Conservation (phyloP, 53 echinoderm and acorn worm genomes). For the Antedon mediterranea region DNA sequence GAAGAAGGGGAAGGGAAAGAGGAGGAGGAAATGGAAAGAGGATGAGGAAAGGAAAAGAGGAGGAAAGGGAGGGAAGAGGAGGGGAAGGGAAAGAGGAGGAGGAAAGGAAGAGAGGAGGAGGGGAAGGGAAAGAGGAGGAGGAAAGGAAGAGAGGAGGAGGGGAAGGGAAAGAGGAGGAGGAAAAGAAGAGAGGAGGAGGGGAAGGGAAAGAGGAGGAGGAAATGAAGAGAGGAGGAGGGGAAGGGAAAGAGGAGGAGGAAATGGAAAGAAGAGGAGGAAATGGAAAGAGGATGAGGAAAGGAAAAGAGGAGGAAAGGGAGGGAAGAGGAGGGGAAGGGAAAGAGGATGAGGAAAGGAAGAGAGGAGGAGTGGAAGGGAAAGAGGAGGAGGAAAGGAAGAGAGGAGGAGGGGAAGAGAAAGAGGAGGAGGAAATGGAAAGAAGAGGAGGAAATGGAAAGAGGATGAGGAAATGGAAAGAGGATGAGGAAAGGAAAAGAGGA, state of each 20-base stretch:
- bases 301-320: background rate
- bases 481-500: background rate
- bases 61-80: background rate
- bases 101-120: background rate
- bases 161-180: background rate
- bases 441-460: background rate
- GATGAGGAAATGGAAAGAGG: background rate
- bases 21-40: background rate
- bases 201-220: no score
- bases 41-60: background rate
- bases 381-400: background rate
- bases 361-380: no score
- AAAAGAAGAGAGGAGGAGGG: background rate
- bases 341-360: no score
- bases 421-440: background rate
- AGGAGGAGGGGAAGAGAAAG: background rate
- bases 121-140: no score
- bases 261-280: background rate
- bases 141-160: no score
- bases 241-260: background rate
- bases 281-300: no score
- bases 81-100: no score
- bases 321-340: no score
- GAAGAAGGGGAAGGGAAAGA: no score
- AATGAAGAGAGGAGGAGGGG: no score